Conservation (phyloP, 2,888 invertebrate genomes). For the Thumatha senex region DNA sequence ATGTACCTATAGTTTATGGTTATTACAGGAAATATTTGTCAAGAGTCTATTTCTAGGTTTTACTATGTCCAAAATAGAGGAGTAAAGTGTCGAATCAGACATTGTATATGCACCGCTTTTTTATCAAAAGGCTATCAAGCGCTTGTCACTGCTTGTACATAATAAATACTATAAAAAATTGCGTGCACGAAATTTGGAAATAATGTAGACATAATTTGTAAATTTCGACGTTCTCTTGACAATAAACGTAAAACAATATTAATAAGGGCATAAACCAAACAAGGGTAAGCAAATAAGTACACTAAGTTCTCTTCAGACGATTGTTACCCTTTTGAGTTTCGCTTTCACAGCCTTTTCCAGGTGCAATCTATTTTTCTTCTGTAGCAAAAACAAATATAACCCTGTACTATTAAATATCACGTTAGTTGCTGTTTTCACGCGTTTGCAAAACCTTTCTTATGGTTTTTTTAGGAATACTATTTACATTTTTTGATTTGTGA, state of each 20-base stretch:
- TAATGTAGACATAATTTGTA: neutral
- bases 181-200: conserved; percentile 31
- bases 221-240: conserved; percentile 50
- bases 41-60: conserved; percentile 32
- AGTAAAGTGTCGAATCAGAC: conserved; percentile 11
- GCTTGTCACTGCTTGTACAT: neutral
- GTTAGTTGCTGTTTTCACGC: conserved; percentile 39
- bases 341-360: conserved; percentile 80
- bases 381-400: conserved; percentile 79
- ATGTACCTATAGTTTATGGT: conserved; percentile 37
- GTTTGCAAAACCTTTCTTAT: too few species aligned
- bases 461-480: conserved; percentile 11
- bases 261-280: conserved; percentile 69
- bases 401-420: conserved; percentile 44
- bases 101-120: conserved; percentile 5
- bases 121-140: conserved; percentile 26
- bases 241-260: conserved; percentile 50
- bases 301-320: conserved; percentile 66
- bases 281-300: conserved; percentile 76
- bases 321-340: conserved; percentile 80
- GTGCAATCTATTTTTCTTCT: conserved; percentile 83
- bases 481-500: conserved; percentile 13
- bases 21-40: conserved; percentile 35
- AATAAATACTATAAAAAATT: conserved; percentile 22
- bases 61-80: conserved; percentile 14